Base-by-base conservation (phyloP, 2,888 invertebrate genomes). In the Rotaria sp. region DNA sequence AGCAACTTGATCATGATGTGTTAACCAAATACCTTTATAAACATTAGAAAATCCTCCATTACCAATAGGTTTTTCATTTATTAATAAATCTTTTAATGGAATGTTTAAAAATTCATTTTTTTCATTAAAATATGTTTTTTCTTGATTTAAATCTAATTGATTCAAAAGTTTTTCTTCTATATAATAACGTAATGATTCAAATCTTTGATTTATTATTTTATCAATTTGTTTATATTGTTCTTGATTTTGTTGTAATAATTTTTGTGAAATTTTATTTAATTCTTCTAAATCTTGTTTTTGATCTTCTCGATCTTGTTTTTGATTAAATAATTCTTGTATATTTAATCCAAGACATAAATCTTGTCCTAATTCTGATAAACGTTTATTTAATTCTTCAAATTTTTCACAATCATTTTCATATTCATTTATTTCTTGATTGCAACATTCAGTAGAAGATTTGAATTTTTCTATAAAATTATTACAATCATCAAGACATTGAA, bases 311-410 rank as follows among this genome's bases (percentile, higher is more conserved):
- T 80, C 80, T 45, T 80, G 80, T 26, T 80, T 80, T 80, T 21
- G 80, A n/a, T 80, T 15, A 10, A 80, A 80, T 80, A 80, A n/a
- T 45, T 80, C 41, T 45, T 80, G 80, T n/a, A 80, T 80, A 80
- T 80, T 80, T 26, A 80, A 80, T 21, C 45, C 80, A 41, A 80
- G n/a, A 2, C 26, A 26, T n/a, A 80, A n/a, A 35, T 80, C 80
- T 80, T 45, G 80, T 8, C 45, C 80, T 26, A 45, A 7, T 45
- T 80, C 26, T 45, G 80, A 80, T 45, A 80, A n/a, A 38, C n/a
- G 45, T n/a, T n/a, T 38, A 21, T 45, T 80, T 45, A 80, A 45
- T 80, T 80, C 45, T 45, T 45, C 26, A 41, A 80, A 80, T 45
- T 80, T 45, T n/a, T 45, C 45, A 5, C 15, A 1, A 15, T 18